These are phyloP conservation scores for Pseudeuparius sepicola DNA, from an alignment of 2,888 invertebrate species.

Conservation along the genomic window DNA sequence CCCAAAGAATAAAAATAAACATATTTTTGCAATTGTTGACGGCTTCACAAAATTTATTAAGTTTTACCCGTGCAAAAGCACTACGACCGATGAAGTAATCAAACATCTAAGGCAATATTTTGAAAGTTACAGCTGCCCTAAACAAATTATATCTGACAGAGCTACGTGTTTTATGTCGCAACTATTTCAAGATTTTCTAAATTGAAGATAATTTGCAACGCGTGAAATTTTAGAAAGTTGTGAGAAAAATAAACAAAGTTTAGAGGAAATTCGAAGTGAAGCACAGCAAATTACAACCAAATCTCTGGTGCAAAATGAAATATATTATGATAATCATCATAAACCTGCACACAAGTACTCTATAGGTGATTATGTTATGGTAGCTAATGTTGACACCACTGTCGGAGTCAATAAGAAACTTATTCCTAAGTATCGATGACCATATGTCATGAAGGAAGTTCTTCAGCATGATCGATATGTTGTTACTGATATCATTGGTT, in stretches of 20 bases:
- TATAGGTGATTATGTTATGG: constrained; percentile 24
- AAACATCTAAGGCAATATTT: no score
- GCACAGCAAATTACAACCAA: constrained; percentile 1
- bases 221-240: no score
- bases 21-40: no score
- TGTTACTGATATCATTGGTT: constrained; percentile 23
- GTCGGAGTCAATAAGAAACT: constrained; percentile 24
- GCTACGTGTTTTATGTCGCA: constrained; percentile 18
- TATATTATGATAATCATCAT: constrained; percentile 23
- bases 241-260: no score
- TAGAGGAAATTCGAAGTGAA: no score
- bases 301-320: constrained; percentile 7
- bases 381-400: constrained; percentile 24
- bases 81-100: no score
- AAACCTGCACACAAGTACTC: constrained; percentile 18
- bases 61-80: no score
- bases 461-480: constrained; percentile 26
- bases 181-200: constrained; percentile 16
- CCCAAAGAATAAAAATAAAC: no score
- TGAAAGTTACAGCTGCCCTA: constrained; percentile 18
- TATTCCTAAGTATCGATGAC: constrained; percentile 27
- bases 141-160: constrained; percentile 19
- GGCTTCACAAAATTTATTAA: no score
- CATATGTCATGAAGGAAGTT: constrained; percentile 24
- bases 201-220: constrained; percentile 14